These are phyloP conservation scores for Rhynchonycteris naso DNA, from an alignment of 2,797 vertebrate genomes.

Conservation along the genomic window DNA sequence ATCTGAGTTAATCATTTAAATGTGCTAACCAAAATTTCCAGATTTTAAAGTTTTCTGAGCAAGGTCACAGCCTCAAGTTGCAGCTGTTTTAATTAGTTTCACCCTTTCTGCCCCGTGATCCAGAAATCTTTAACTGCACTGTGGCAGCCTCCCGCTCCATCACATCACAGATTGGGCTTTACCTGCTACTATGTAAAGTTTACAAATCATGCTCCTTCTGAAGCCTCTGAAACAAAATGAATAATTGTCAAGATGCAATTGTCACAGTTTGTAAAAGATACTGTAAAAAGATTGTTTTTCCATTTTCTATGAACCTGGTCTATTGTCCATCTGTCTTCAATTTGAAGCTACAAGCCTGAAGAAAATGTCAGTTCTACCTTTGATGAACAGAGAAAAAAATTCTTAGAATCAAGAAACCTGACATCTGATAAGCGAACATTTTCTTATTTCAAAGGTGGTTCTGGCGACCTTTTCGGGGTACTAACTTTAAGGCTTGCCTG, in stretches of 20 bases:
- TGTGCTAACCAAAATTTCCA: constrained; percentile 53
- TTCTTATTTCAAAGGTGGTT: constrained; percentile 16
- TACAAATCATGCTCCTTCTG: constrained; percentile 78
- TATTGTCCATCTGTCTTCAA: constrained; percentile 39
- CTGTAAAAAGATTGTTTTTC: constrained; percentile 53
- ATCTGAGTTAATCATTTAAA: constrained; percentile 44
- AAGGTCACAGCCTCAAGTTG: constrained; percentile 71
- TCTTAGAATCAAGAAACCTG: constrained; percentile 65
- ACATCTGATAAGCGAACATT: constrained; percentile 53
- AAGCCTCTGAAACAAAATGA: constrained; percentile 67
- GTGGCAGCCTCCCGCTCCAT: constrained; percentile 79
- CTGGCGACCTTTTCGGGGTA: constrained; percentile 22
- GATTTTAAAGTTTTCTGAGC: constrained; percentile 76
- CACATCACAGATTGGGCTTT: constrained; percentile 81
- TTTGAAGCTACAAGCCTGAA: constrained; percentile 50
- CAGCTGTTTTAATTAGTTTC: constrained; percentile 83
- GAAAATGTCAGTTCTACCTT: constrained; percentile 64
- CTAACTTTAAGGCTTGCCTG: background rate
- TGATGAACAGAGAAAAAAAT: constrained; percentile 37
- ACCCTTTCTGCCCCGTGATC: constrained; percentile 80
- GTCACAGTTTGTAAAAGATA: constrained; percentile 62
- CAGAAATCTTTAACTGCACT: constrained; percentile 82
- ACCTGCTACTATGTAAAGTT: constrained; percentile 85
- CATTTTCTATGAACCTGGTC: constrained; percentile 24
- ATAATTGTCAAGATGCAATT: constrained; percentile 69